phyloP scores from a whole-genome alignment of 2,888 invertebrate genomes.

The Eupithecia insigniata region DNA sequence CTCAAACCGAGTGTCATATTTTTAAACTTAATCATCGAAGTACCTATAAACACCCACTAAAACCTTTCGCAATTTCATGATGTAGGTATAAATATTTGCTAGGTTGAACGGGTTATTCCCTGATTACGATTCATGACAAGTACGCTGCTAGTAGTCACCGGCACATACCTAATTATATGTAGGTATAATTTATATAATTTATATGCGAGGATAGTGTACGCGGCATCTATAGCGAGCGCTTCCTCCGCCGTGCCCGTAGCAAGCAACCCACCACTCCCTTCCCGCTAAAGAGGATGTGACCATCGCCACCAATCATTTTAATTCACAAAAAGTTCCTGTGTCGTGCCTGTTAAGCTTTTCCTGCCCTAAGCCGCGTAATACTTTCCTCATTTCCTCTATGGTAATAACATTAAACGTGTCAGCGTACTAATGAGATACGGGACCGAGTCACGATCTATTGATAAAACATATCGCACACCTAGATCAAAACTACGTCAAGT shows the following conservation, averaged over 20 bases:
- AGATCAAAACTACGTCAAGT: too few species aligned
- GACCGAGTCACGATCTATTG: constrained; percentile 60
- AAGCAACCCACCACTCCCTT: constrained; percentile 66
- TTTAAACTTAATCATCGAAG: too few species aligned
- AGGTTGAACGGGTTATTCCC: constrained; percentile 56
- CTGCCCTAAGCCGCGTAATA: constrained; percentile 61
- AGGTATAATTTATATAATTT: constrained; percentile 83
- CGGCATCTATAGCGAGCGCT: constrained; percentile 69
- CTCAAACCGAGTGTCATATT: too few species aligned
- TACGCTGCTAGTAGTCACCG: constrained; percentile 66
- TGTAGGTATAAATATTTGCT: constrained; percentile 37
- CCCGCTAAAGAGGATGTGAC: constrained; percentile 78
- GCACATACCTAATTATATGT: constrained; percentile 79
- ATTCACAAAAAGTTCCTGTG: constrained; percentile 77
- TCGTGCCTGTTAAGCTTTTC: constrained; percentile 66
- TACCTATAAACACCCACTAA: too few species aligned
- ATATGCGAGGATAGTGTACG: constrained; percentile 74
- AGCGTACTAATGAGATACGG: constrained; percentile 71
- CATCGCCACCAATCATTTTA: constrained; percentile 64
- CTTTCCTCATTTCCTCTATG: constrained; percentile 72
- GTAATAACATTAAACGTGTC: constrained; percentile 71
- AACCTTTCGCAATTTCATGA: too few species aligned
- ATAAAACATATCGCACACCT: constrained; percentile 54
- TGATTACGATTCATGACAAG: constrained; percentile 73
- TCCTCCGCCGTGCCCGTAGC: constrained; percentile 70